Conservation (phyloP, 2,888 invertebrate species). For the Mythimna vitellina region DNA sequence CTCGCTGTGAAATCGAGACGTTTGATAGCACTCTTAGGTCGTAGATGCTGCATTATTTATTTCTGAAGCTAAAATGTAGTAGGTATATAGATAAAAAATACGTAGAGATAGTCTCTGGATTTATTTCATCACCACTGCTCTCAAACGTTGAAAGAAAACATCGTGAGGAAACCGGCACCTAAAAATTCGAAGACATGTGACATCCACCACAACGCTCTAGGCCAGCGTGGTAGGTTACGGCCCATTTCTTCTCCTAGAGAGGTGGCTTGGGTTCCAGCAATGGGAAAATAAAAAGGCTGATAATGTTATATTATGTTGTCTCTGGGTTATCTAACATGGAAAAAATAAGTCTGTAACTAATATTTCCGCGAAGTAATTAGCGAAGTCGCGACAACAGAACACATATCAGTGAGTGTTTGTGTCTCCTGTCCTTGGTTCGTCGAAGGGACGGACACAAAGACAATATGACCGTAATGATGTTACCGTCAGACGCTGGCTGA, state of each 20-base stretch:
- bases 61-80: slow-evolving; percentile 25
- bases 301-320: too few species aligned
- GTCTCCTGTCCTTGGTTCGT: slow-evolving; percentile 46
- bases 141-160: too few species aligned
- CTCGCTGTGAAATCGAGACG: slow-evolving; percentile 50
- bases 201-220: too few species aligned
- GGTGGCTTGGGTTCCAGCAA: too few species aligned
- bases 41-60: slow-evolving; percentile 58
- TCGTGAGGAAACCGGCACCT: too few species aligned
- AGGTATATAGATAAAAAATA: not conserved
- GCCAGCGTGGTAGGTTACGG: too few species aligned
- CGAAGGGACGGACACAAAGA: slow-evolving; percentile 45
- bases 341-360: slow-evolving; percentile 27
- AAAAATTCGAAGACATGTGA: too few species aligned
- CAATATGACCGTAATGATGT: slow-evolving; percentile 60
- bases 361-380: slow-evolving; percentile 46
- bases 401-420: slow-evolving; percentile 54
- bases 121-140: too few species aligned
- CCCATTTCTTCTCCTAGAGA: too few species aligned
- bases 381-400: slow-evolving; percentile 42
- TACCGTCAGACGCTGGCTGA: slow-evolving; percentile 74
- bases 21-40: slow-evolving; percentile 48
- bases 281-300: too few species aligned
- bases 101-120: slow-evolving; percentile 1
- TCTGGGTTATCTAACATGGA: slow-evolving; percentile 27